Conservation (phyloP, 2,888 invertebrate species). For the Gymnoscelis rufifasciata region DNA sequence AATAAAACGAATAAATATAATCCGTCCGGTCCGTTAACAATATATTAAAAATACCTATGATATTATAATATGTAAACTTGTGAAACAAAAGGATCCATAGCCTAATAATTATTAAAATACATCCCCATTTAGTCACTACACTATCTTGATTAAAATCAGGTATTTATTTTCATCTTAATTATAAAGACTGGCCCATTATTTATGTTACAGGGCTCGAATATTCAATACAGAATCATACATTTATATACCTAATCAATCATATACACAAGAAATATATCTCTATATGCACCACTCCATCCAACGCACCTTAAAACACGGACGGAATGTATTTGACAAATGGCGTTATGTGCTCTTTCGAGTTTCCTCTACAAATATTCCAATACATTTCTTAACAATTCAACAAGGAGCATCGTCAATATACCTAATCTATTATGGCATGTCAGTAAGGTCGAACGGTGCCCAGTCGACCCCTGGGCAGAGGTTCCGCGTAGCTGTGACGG, state of each 20-base stretch:
- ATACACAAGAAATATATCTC: constrained; percentile 8
- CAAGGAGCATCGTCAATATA: constrained; percentile 33
- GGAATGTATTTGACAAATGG: constrained; percentile 12
- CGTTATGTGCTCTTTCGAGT: constrained; percentile 13
- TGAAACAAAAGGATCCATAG: constrained; percentile 15
- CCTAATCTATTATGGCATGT: constrained; percentile 71
- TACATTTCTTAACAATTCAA: constrained; percentile 16
- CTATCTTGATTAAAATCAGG: constrained; percentile 23
- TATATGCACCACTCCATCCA: not conserved
- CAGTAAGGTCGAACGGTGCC: constrained; percentile 73
- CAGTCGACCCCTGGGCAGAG: constrained; percentile 75
- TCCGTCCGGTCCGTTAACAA: no score
- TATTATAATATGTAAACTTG: no score
- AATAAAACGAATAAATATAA: no score
- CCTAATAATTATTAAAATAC: constrained; percentile 5
- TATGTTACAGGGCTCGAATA: constrained; percentile 17
- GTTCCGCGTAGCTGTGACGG: constrained; percentile 84
- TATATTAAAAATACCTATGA: no score
- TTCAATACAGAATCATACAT: constrained; percentile 8
- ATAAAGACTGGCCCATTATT: constrained; percentile 26
- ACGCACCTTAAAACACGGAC: constrained; percentile 13
- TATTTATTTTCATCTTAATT: constrained; percentile 18
- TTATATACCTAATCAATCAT: not conserved
- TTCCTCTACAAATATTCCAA: constrained; percentile 9
- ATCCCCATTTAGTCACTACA: not conserved